phyloP scores from a whole-genome alignment of 2,888 invertebrate species.

The Liodrosophila aerea region DNA sequence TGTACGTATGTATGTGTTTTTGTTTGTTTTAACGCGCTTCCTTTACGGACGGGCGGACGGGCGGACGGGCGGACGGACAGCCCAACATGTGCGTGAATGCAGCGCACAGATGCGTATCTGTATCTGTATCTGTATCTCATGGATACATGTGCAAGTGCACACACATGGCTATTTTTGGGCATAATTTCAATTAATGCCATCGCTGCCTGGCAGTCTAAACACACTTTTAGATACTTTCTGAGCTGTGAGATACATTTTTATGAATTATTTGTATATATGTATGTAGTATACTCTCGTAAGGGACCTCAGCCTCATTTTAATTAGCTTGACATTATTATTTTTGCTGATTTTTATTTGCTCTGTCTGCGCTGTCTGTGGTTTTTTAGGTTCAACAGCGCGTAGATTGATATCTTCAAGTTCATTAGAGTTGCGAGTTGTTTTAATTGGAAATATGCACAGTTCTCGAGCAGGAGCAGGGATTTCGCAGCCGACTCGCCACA shows the following conservation, averaged over 20 bases:
- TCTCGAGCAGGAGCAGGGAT: constrained; percentile 17
- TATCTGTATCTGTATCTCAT: constrained; percentile 11
- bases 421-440: constrained; percentile 74
- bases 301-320: constrained; percentile 57
- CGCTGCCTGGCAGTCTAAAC: constrained; percentile 37
- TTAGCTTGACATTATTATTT: constrained; percentile 69
- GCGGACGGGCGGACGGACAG: constrained; percentile 10
- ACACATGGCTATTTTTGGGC: constrained; percentile 45
- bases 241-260: constrained; percentile 29
- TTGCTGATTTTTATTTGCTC: constrained; percentile 21
- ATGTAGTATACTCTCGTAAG: constrained; percentile 36
- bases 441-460: constrained; percentile 74
- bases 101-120: constrained; percentile 63
- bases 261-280: constrained; percentile 31
- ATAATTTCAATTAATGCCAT: constrained; percentile 68
- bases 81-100: constrained; percentile 37
- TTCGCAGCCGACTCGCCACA: constrained; percentile 36
- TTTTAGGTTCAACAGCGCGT: constrained; percentile 74
- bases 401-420: constrained; percentile 78
- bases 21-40: constrained; percentile 75
- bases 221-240: constrained; percentile 18
- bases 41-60: constrained; percentile 32
- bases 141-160: constrained; percentile 41
- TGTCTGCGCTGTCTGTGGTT: constrained; percentile 38
- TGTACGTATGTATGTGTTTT: constrained; percentile 54